phyloP scores from a whole-genome alignment of 2,113 vertebrate genomes.

The Psammodynastes pulverulentus region DNA sequence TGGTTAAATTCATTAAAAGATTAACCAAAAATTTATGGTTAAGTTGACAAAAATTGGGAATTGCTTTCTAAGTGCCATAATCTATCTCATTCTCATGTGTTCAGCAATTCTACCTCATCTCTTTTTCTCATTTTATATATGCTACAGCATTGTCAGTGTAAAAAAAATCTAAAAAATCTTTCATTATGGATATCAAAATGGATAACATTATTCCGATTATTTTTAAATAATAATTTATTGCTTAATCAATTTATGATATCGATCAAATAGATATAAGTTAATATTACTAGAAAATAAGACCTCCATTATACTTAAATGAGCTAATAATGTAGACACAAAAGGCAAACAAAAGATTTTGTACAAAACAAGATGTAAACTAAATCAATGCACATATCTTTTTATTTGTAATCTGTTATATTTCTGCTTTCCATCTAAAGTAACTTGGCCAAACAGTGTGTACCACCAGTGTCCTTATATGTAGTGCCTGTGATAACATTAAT shows the following conservation, averaged over 20 bases:
- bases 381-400: neutral
- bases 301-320: neutral
- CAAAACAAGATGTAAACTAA: neutral
- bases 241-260: neutral
- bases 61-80: neutral
- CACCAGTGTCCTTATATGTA: neutral
- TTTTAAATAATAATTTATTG: neutral
- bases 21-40: neutral
- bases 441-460: neutral
- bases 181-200: neutral
- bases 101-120: slow-evolving; percentile 14
- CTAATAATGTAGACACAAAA: neutral
- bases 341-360: neutral
- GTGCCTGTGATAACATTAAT: neutral
- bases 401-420: neutral
- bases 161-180: neutral
- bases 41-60: slow-evolving; percentile 14
- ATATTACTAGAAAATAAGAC: neutral
- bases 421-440: neutral
- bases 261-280: neutral
- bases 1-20: slow-evolving; percentile 11
- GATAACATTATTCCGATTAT: neutral
- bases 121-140: neutral
- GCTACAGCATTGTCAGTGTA: neutral
- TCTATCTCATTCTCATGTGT: slow-evolving; percentile 24